Base-by-base conservation (phyloP, 2,113 vertebrate genomes). In the Calidris pugnax region DNA sequence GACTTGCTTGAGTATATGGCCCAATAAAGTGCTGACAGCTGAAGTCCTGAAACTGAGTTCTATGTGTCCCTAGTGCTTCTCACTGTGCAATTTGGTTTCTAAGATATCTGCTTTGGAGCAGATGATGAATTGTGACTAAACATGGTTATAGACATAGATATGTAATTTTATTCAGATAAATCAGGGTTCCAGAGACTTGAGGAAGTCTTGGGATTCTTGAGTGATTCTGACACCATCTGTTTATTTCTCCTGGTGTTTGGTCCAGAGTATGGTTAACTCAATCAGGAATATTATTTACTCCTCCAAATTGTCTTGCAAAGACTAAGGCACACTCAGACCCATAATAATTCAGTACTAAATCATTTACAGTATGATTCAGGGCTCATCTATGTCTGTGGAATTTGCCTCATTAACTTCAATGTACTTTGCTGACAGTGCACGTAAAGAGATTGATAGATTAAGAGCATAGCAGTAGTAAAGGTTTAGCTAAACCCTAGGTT, bases 321-420 rank as follows among this genome's bases (percentile, higher is more conserved):
- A 62, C 51, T 86, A 86, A 93, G 24, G 41, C 37, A 37, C 26
- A n/a, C 35, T 77, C 39, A 87, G 64, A 21, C 27, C 41, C 4
- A 3, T 69, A 80, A 62, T 67, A 91, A 87, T 73, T 85, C 63
- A 62, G 37, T 47, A 66, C 41, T 89, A 91, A 79, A 94, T 91
- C 5, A 83, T 57, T 91, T 80, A 53, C 32, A 45, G 28, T 63
- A 20, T 9, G 4, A 87, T 84, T 90, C 63, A 83, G 64, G 74
- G 41, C 48, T 82, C 30, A 68, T 94, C 81, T 85, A 1, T 76
- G 28, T 73, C 57, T 82, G 19, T 89, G 56, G 23, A 95, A 91
- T 84, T 82, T 91, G 71, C 89, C 33, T 94, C 67, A 48, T 96
- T 94, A 96, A 91, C 56, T 95, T 85, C 85, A 79, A 39, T 43